Conservation (phyloP, 2,888 invertebrate genomes). For the Scaptomyza flava region DNA sequence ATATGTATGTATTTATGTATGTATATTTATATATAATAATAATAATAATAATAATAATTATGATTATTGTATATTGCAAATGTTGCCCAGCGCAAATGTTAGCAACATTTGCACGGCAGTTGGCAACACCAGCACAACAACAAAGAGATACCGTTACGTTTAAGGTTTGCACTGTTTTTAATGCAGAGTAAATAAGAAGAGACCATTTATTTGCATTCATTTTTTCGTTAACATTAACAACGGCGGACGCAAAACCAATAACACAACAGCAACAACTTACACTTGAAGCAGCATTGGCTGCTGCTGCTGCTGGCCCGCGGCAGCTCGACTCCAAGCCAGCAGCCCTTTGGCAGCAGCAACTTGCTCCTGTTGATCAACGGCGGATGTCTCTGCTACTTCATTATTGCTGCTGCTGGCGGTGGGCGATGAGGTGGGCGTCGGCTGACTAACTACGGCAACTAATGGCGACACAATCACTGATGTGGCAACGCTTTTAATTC, state of each 20-base stretch:
- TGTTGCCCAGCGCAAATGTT: slow-evolving; percentile 79
- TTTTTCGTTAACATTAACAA: slow-evolving; percentile 24
- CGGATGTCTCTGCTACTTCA: slow-evolving; percentile 12
- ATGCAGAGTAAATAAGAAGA: slow-evolving; percentile 79
- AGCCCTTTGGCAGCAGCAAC: slow-evolving; percentile 69
- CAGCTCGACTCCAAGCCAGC: slow-evolving; percentile 71
- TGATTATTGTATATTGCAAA: slow-evolving; percentile 77
- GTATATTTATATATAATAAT: slow-evolving; percentile 47
- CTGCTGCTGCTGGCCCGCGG: slow-evolving; percentile 57
- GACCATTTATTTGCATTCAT: slow-evolving; percentile 59
- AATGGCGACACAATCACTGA: slow-evolving; percentile 82
- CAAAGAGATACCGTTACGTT: slow-evolving; percentile 79
- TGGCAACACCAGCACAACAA: slow-evolving; percentile 80
- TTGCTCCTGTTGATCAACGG: slow-evolving; percentile 49
- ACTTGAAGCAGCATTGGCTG: slow-evolving; percentile 26
- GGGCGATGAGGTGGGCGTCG: slow-evolving; percentile 54
- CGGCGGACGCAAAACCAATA: slow-evolving; percentile 38
- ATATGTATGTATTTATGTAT: slow-evolving; percentile 61
- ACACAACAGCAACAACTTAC: slow-evolving; percentile 35
- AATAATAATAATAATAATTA: slow-evolving; percentile 59
- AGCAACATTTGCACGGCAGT: slow-evolving; percentile 79
- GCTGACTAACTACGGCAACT: slow-evolving; percentile 39
- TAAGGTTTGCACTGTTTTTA: slow-evolving; percentile 66
- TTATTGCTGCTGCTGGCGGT: slow-evolving; percentile 46
- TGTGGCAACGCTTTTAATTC: slow-evolving; percentile 78